phyloP scores from a whole-genome alignment of 2,797 vertebrate species.

The Alca torda region DNA sequence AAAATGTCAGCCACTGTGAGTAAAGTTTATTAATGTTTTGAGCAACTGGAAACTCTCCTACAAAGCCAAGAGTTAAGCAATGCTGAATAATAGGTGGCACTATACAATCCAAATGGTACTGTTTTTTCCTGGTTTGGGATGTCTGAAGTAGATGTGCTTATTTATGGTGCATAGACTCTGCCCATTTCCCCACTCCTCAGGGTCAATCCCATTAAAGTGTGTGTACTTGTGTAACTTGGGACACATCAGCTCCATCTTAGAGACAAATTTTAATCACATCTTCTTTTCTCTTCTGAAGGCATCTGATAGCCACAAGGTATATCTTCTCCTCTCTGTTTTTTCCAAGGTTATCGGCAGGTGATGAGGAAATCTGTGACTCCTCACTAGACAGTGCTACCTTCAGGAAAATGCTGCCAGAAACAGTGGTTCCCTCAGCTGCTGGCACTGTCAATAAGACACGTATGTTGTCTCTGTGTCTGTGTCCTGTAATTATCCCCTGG shows the following conservation, averaged over 20 bases:
- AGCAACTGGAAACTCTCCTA: slow-evolving; percentile 22
- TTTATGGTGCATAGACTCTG: not conserved
- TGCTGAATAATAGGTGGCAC: not conserved
- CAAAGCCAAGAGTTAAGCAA: slow-evolving; percentile 10
- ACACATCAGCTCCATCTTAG: not conserved
- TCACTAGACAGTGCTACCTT: not conserved
- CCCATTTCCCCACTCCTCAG: not conserved
- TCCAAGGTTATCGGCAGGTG: not conserved
- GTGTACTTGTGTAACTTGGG: not conserved
- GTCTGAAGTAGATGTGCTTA: not conserved
- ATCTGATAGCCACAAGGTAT: not conserved
- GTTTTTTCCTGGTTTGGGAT: not conserved
- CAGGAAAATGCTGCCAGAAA: not conserved
- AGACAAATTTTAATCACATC: fast-evolving
- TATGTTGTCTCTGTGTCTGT: not conserved
- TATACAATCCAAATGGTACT: not conserved
- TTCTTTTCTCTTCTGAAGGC: not conserved
- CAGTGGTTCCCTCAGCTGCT: not conserved
- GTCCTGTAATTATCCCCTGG: not conserved
- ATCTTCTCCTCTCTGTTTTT: not conserved
- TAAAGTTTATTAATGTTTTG: slow-evolving; percentile 34
- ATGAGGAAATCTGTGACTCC: not conserved
- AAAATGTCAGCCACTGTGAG: slow-evolving; percentile 32
- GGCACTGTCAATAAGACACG: not conserved
- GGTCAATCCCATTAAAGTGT: not conserved